Percentiles rank a stretch among this genome's conserved stretches.
These are phyloP conservation scores for Jacana jacana DNA, from an alignment of 2,113 vertebrate genomes.

Conservation along the genomic window DNA sequence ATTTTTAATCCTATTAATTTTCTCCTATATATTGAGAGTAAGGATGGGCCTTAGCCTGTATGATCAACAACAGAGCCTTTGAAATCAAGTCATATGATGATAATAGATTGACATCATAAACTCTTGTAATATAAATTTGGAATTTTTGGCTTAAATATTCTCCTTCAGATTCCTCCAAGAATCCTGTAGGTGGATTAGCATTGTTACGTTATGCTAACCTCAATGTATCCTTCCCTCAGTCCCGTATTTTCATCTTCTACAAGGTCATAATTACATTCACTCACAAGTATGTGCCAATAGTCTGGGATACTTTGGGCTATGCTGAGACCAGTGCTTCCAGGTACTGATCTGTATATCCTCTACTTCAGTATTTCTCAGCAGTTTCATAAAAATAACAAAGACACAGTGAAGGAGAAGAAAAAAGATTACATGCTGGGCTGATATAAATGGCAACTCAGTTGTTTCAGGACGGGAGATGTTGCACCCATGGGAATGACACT, in stretches of 20 bases:
- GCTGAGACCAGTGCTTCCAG: background rate
- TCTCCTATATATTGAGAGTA: background rate
- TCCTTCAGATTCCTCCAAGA: background rate
- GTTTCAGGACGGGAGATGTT: background rate
- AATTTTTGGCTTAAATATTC: background rate
- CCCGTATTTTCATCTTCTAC: background rate
- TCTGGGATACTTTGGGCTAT: background rate
- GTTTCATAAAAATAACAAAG: background rate
- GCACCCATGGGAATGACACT: background rate
- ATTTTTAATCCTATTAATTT: background rate
- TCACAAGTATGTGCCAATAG: background rate
- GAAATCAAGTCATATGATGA: background rate
- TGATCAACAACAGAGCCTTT: background rate
- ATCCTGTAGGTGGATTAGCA: background rate
- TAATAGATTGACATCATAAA: background rate
- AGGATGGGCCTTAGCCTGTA: background rate
- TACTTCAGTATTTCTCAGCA: background rate
- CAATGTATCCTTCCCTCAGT: background rate
- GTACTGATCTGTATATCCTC: background rate
- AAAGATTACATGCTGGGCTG: background rate
- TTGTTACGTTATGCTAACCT: background rate
- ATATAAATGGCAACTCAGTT: background rate
- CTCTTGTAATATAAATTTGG: background rate
- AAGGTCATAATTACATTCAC: background rate
- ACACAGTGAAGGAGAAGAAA: background rate